phyloP scores from a whole-genome alignment of 2,888 invertebrate genomes.

The Caradrina kadenii region DNA sequence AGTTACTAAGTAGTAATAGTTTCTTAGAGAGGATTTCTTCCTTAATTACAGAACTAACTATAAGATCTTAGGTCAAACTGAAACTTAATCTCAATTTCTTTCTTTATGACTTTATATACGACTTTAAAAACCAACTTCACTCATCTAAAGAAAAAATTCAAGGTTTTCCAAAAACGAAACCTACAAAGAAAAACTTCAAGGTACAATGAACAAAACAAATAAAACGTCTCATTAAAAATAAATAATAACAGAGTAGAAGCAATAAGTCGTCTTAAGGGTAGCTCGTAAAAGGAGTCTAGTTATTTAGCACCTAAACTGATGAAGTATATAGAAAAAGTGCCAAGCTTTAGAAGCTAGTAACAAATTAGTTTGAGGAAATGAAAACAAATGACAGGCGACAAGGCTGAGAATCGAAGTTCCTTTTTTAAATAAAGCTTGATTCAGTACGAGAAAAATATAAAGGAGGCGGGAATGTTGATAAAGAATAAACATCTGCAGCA shows the following conservation, averaged over 20 bases:
- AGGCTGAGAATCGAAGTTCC: slow-evolving; percentile 1
- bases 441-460: background rate
- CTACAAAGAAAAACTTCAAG: background rate
- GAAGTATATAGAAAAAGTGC: slow-evolving; percentile 25
- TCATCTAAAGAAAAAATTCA: no score
- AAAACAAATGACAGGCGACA: slow-evolving; percentile 23
- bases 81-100: no score
- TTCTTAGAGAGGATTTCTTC: no score
- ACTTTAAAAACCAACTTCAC: no score
- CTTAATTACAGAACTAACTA: no score
- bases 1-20: no score
- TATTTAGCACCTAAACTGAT: slow-evolving; percentile 44
- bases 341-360: slow-evolving; percentile 11
- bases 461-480: background rate
- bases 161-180: background rate
- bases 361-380: slow-evolving; percentile 17
- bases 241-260: slow-evolving; percentile 26
- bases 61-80: no score
- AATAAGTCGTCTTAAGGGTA: slow-evolving; percentile 14
- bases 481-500: background rate
- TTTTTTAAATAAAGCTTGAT: background rate
- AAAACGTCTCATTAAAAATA: slow-evolving; percentile 35
- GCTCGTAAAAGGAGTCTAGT: slow-evolving; percentile 29
- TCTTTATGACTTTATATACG: no score
- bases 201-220: slow-evolving; percentile 5